phyloP scores from a whole-genome alignment of 2,797 vertebrate genomes.

The Eupleurogrammus muticus region DNA sequence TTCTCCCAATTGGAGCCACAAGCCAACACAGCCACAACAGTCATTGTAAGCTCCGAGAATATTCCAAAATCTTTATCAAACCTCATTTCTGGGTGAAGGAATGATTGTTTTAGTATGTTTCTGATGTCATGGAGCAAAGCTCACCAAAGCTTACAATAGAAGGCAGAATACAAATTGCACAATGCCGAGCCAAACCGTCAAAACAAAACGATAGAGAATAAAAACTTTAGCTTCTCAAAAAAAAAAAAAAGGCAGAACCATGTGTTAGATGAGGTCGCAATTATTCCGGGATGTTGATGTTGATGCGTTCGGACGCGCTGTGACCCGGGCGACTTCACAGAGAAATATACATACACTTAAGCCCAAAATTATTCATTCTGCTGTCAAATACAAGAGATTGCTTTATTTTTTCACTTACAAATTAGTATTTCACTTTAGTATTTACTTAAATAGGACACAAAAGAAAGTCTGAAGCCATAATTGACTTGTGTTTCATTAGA shows the following conservation, averaged over 20 bases:
- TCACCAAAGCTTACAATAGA: neutral
- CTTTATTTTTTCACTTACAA: no score
- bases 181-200: neutral
- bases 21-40: neutral
- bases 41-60: neutral
- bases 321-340: no score
- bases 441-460: no score
- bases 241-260: neutral
- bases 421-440: no score
- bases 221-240: neutral
- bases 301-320: neutral
- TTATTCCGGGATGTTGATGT: neutral
- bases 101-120: neutral
- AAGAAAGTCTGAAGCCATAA: no score
- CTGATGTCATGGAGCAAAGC: neutral
- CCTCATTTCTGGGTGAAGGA: neutral
- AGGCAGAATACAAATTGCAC: neutral
- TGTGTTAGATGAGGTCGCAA: neutral
- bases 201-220: neutral
- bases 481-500: no score
- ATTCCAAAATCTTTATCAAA: neutral
- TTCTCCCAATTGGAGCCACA: neutral
- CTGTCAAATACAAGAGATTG: no score
- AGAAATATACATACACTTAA: no score
- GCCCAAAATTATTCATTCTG: no score